Evolutionary conservation across 1,140 invertebrate genomes (phyloP), one percentile per base, ranked within the genome.

Genomic region (Papilio aristodemus): DNA sequence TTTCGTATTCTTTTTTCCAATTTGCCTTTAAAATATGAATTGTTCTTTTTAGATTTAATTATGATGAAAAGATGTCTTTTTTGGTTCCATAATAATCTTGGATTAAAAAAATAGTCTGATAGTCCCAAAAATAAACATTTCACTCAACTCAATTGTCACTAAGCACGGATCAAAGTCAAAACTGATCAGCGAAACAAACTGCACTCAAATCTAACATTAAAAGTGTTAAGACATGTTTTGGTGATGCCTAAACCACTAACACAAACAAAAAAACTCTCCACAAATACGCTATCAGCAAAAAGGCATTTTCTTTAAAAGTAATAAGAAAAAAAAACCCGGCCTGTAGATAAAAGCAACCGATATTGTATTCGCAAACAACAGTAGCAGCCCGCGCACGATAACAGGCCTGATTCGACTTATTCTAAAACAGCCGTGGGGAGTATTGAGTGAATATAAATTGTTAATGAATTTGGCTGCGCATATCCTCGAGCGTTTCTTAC

Each of bases 381-480:
- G 39, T 4, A 46, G n/a, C 41, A 27, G 19, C n/a, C 22, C n/a
- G 19, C 41, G 14, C 25, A 10, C 63, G 41, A 66, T 66, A 66
- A 66, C 41, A 32, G 63, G 41, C 13, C 25, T 38, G 59, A 62
- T 37, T 60, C 71, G 69, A 76, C 71, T 69, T 70, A 73, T 64
- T 67, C 70, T 69, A 62, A 68, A 74, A 63, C 67, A 38, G 68
- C 69, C 70, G 62, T 69, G 58, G 67, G 71, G 67, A 67, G 64
- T 71, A 78, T 76, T 77, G 76, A 78, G 75, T 79, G 79, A 81
- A 81, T 81, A 71, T 83, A 79, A 81, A 83, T 83, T 74, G 62
- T 73, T 79, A 77, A 81, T 75, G 74, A 81, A 73, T 69, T 73
- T 70, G 62, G 69, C 46, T 13, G 32, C 69, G 71, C 69, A 70